Conservation (phyloP, 2,888 invertebrate genomes). For the Empis livida region DNA sequence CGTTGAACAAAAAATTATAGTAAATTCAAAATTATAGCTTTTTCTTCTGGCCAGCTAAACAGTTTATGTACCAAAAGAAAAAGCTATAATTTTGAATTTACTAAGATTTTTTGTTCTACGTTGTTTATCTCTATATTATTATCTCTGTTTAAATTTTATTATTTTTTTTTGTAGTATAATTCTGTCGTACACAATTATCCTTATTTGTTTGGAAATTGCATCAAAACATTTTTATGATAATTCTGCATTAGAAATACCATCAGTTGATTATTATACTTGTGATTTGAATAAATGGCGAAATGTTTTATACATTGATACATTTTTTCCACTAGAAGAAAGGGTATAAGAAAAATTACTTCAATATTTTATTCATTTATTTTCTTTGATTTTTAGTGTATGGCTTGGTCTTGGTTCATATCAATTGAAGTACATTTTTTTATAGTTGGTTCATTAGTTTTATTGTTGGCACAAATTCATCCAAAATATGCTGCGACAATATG, state of each 20-base stretch:
- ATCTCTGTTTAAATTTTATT: constrained; percentile 2
- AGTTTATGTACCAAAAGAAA: too few relatives aligned
- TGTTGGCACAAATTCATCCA: constrained; percentile 40
- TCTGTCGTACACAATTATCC: constrained; percentile 45
- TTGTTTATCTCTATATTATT: too few relatives aligned
- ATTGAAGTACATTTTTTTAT: constrained; percentile 65
- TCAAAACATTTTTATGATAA: constrained; percentile 37
- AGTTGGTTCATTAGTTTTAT: constrained; percentile 49
- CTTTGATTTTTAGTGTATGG: constrained; percentile 51
- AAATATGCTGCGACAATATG: constrained; percentile 28
- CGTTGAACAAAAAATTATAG: too few relatives aligned
- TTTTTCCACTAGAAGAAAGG: constrained; percentile 45
- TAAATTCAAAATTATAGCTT: too few relatives aligned
- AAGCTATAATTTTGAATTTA: too few relatives aligned
- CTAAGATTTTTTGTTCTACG: too few relatives aligned
- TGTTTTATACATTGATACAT: constrained; percentile 46
- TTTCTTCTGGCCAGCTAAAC: too few relatives aligned
- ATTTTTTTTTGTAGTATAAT: constrained; percentile 37
- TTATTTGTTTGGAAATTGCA: constrained; percentile 40
- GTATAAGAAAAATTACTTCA: constrained; percentile 29
- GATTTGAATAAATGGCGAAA: constrained; percentile 50
- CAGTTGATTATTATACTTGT: constrained; percentile 44
- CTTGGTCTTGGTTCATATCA: constrained; percentile 69
- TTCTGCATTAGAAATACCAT: constrained; percentile 41
- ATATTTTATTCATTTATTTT: not conserved